Evolutionary conservation across 2,113 vertebrate species (phyloP).

Genomic region (Paratilapia polleni): DNA sequence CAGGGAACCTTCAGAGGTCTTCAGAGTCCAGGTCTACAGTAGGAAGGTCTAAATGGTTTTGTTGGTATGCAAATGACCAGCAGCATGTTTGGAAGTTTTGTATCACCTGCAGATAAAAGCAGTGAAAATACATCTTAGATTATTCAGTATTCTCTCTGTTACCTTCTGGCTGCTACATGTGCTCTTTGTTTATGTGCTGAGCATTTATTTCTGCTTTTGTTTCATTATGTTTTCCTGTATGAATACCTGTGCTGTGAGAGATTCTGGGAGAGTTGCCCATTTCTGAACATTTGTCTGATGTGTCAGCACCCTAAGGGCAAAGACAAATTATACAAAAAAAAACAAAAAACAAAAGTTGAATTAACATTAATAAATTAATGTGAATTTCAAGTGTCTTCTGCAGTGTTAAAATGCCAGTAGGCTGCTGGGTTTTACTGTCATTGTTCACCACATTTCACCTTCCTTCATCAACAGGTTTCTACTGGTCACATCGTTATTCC

Average conservation of each 20-base stretch:
- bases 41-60: rapidly evolving
- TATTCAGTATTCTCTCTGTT: too few relatives aligned
- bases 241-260: not conserved
- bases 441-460: constrained; percentile 37
- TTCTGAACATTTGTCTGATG: constrained; percentile 32
- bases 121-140: not conserved
- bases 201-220: not conserved
- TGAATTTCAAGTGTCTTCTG: constrained; percentile 23
- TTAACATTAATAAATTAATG: not conserved
- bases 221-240: not conserved
- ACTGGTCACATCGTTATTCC: constrained; percentile 55
- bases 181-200: not conserved
- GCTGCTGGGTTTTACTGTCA: constrained; percentile 15
- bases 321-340: rapidly evolving
- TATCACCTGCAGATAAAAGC: not conserved
- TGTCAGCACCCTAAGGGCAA: not conserved
- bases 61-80: not conserved
- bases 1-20: too few relatives aligned
- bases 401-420: constrained; percentile 23
- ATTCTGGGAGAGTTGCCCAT: not conserved
- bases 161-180: too few relatives aligned
- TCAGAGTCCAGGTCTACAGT: not conserved
- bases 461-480: constrained; percentile 61
- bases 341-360: not conserved
- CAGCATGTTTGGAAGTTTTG: not conserved